These are phyloP conservation scores for Dipodomys ordii DNA, from an alignment of 2,113 vertebrate genomes.

Conservation along the genomic window DNA sequence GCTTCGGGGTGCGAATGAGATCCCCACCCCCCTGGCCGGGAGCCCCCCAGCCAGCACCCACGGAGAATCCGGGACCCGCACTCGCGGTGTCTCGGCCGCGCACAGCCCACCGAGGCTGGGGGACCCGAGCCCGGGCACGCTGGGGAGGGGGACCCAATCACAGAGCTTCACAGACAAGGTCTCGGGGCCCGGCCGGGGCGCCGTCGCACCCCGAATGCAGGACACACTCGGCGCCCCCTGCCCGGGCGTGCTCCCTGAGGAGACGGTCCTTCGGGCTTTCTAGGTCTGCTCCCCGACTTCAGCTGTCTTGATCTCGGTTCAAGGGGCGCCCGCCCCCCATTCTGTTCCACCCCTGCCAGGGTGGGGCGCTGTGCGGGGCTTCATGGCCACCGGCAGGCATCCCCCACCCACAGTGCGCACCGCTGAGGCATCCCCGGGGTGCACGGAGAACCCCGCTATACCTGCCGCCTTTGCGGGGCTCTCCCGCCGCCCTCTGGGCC, in stretches of 20 bases:
- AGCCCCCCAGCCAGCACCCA: neutral
- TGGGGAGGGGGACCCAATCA: neutral
- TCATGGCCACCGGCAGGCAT: conserved; percentile 39
- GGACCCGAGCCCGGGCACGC: neutral
- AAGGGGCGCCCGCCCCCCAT: neutral
- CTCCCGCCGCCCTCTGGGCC: conserved; percentile 67
- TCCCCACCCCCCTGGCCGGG: neutral
- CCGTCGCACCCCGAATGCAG: conserved; percentile 57
- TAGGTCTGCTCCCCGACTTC: neutral
- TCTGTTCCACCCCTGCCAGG: conserved; percentile 41
- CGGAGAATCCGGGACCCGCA: neutral
- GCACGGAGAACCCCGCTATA: conserved; percentile 49
- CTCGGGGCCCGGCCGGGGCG: conserved; percentile 40
- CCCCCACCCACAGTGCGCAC: conserved; percentile 50
- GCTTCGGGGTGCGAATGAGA: neutral
- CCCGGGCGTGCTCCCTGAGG: neutral
- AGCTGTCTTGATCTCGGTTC: conserved; percentile 5
- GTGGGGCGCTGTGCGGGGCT: conserved; percentile 61
- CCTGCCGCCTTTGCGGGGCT: conserved; percentile 62
- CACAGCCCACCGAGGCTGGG: conserved; percentile 15
- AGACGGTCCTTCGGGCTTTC: conserved; percentile 12
- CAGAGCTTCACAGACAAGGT: neutral
- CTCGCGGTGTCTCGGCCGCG: conserved; percentile 2
- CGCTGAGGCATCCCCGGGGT: conserved; percentile 50
- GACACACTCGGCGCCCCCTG: conserved; percentile 16